These are phyloP conservation scores for Pachycephus smyrnensis DNA, from an alignment of 2,888 invertebrate genomes.

Conservation along the genomic window DNA sequence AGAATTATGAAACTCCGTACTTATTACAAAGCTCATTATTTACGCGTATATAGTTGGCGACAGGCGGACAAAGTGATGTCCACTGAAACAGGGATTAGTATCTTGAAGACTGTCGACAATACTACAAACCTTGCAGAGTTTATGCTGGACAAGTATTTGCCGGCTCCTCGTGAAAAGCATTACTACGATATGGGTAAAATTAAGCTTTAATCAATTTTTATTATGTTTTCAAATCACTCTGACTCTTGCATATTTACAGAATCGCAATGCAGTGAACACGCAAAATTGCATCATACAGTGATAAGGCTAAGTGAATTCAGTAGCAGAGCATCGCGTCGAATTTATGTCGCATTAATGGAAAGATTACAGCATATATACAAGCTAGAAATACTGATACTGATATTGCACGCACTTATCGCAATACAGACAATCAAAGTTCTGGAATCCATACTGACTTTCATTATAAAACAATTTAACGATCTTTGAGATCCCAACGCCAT, in stretches of 20 bases:
- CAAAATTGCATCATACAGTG: slow-evolving; percentile 57
- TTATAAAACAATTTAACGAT: slow-evolving; percentile 42
- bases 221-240: slow-evolving; percentile 17
- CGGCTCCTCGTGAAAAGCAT: slow-evolving; percentile 70
- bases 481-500: background rate
- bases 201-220: slow-evolving; percentile 1
- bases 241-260: slow-evolving; percentile 32
- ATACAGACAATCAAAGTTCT: slow-evolving; percentile 48
- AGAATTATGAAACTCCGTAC: slow-evolving; percentile 55
- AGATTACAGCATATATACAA: slow-evolving; percentile 56
- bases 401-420: slow-evolving; percentile 49
- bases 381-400: slow-evolving; percentile 54
- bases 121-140: slow-evolving; percentile 79
- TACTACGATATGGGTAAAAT: slow-evolving; percentile 66
- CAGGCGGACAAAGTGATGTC: slow-evolving; percentile 79
- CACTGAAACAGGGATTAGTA: slow-evolving; percentile 78
- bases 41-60: slow-evolving; percentile 79
- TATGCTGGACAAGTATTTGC: slow-evolving; percentile 81
- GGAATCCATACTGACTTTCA: slow-evolving; percentile 41
- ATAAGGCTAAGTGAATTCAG: slow-evolving; percentile 55
- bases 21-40: slow-evolving; percentile 71
- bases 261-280: slow-evolving; percentile 50
- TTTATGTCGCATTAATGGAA: slow-evolving; percentile 52
- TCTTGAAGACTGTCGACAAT: slow-evolving; percentile 76
- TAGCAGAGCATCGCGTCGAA: slow-evolving; percentile 48